These are phyloP conservation scores for Drosophila recens DNA, from an alignment of 2,888 invertebrate species.

Conservation along the genomic window DNA sequence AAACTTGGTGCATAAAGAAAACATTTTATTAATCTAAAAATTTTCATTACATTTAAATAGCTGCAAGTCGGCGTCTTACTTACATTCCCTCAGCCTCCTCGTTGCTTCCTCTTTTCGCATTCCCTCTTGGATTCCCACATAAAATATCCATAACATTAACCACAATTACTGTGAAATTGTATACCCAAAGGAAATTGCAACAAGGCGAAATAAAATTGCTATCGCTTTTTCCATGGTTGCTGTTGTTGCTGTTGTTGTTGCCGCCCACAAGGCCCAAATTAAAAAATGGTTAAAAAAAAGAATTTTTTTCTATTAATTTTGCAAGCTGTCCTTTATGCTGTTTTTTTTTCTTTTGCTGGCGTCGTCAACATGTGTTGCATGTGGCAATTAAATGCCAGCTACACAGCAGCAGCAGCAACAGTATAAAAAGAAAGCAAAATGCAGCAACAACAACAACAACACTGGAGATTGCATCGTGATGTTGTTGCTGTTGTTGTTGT, in stretches of 20 bases:
- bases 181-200: constrained; percentile 47
- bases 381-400: constrained; percentile 76
- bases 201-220: constrained; percentile 27
- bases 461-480: constrained; percentile 35
- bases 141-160: constrained; percentile 79
- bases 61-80: constrained; percentile 3
- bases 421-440: constrained; percentile 53
- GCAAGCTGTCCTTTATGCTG: constrained; percentile 61
- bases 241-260: constrained; percentile 18
- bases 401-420: constrained; percentile 32
- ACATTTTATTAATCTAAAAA: constrained; percentile 8
- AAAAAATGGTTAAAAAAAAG: constrained; percentile 70
- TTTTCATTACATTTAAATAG: constrained; percentile 15
- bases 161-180: constrained; percentile 76
- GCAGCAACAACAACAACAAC: constrained; percentile 25
- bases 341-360: constrained; percentile 28
- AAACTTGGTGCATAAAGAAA: not conserved
- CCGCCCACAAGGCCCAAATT: constrained; percentile 74
- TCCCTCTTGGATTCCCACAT: constrained; percentile 61
- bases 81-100: constrained; percentile 6
- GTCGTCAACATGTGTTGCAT: constrained; percentile 77
- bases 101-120: not conserved
- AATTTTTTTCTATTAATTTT: constrained; percentile 76
- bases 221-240: constrained; percentile 24
- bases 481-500: constrained; percentile 22